Percentiles rank a stretch among this genome's conserved stretches.
These are phyloP conservation scores for Zeus faber DNA, from an alignment of 2,113 vertebrate species.

Conservation along the genomic window DNA sequence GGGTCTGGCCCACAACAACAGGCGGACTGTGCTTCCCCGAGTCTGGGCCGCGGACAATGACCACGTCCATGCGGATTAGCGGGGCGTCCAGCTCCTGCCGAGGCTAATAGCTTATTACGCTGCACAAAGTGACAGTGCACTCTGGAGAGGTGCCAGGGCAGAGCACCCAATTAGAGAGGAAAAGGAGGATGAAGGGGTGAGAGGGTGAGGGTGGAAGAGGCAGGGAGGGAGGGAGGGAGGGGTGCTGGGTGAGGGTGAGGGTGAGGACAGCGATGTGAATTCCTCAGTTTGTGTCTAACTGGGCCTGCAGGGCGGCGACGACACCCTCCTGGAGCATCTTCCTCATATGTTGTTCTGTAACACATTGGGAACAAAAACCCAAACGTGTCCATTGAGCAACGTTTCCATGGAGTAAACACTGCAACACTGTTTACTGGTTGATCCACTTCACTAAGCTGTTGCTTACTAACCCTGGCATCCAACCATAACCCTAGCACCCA, in stretches of 20 bases:
- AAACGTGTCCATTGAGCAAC: too few relatives aligned
- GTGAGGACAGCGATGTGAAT: constrained; percentile 52
- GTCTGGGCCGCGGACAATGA: constrained; percentile 70
- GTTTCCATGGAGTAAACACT: too few relatives aligned
- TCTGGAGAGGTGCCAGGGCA: constrained; percentile 66
- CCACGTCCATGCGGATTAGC: constrained; percentile 75
- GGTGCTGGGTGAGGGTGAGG: constrained; percentile 32
- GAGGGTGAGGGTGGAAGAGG: constrained; percentile 37
- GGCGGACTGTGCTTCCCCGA: constrained; percentile 55
- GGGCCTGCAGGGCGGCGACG: constrained; percentile 45
- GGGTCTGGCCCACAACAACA: constrained; percentile 63
- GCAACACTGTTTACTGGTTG: constrained; percentile 51
- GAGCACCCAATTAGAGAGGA: constrained; percentile 70
- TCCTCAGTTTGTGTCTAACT: constrained; percentile 59
- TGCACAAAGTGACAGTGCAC: constrained; percentile 70
- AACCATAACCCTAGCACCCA: too few relatives aligned
- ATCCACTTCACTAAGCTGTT: constrained; percentile 18
- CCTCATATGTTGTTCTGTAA: constrained; percentile 44
- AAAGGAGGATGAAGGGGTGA: constrained; percentile 34
- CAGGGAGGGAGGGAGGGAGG: constrained; percentile 31
- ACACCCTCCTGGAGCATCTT: constrained; percentile 31
- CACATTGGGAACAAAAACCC: constrained; percentile 34
- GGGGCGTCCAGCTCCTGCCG: constrained; percentile 36
- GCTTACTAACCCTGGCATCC: too few relatives aligned
- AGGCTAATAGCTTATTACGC: constrained; percentile 76